Conservation (phyloP, 2,797 vertebrate genomes). For the Centropyge bicolor region DNA sequence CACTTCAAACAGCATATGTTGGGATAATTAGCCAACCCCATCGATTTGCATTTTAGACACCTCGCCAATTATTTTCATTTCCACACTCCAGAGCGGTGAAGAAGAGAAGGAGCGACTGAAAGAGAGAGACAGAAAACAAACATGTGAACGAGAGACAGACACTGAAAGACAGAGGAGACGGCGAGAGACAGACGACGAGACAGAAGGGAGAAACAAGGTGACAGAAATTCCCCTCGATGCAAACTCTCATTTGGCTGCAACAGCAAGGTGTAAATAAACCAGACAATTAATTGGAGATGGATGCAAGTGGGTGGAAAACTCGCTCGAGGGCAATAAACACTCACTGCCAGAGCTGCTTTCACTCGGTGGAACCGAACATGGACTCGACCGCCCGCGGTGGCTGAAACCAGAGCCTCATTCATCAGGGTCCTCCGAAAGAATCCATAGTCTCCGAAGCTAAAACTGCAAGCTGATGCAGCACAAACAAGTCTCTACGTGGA, state of each 20-base stretch:
- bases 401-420: neutral
- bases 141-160: neutral
- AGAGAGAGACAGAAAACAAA: neutral
- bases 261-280: slow-evolving; percentile 64
- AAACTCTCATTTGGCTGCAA: slow-evolving; percentile 40
- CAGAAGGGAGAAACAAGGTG: neutral
- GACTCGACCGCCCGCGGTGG: neutral
- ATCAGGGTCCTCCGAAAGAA: slow-evolving; percentile 1
- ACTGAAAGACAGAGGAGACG: neutral
- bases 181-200: neutral
- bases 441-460: neutral
- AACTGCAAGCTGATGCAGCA: neutral
- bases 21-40: slow-evolving; percentile 69
- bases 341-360: slow-evolving; percentile 31
- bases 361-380: slow-evolving; percentile 3
- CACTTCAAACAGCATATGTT: slow-evolving; percentile 70
- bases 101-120: neutral
- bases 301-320: slow-evolving; percentile 63
- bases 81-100: slow-evolving; percentile 20
- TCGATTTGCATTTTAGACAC: slow-evolving; percentile 68
- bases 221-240: neutral
- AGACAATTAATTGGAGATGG: slow-evolving; percentile 64
- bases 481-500: too few relatives aligned
- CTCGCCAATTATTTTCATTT: slow-evolving; percentile 67
- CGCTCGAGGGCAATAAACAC: slow-evolving; percentile 50